Percentiles rank a stretch among this genome's conserved stretches.
These are phyloP conservation scores for Euura saliciscinereae DNA, from an alignment of 1,140 invertebrate genomes.

Conservation along the genomic window DNA sequence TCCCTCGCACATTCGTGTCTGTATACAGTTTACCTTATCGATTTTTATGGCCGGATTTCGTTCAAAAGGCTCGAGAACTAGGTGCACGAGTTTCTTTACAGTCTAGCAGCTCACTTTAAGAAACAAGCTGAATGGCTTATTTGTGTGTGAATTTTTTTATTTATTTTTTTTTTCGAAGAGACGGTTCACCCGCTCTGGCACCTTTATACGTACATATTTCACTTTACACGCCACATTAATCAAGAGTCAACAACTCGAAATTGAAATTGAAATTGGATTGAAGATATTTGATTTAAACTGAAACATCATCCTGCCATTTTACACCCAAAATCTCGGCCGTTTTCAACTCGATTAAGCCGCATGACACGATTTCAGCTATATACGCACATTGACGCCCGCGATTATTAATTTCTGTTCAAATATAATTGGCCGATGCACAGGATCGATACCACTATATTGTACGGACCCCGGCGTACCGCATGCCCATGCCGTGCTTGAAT, in stretches of 20 bases:
- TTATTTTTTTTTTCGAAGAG: no score
- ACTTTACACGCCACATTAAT: not conserved
- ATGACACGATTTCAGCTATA: not conserved
- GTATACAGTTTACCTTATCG: no score
- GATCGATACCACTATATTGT: not conserved
- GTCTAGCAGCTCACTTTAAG: not conserved
- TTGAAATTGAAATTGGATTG: no score
- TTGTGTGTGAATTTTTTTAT: not conserved
- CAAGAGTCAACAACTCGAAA: no score
- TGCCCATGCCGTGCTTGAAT: not conserved
- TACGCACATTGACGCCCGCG: not conserved
- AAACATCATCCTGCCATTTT: not conserved
- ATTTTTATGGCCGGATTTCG: no score
- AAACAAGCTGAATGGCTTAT: not conserved
- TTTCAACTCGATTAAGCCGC: not conserved
- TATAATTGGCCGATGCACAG: not conserved
- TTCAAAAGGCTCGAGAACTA: no score
- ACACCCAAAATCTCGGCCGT: not conserved
- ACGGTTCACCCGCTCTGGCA: no score
- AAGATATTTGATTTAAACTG: not conserved
- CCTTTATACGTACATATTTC: not conserved
- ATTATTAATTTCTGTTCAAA: conserved; percentile 3
- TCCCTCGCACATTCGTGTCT: no score
- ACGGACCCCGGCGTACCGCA: not conserved
- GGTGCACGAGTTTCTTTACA: no score